These are phyloP conservation scores for Aurelia aurita complex sp. Pacific DNA, from an alignment of 30 jellyfish, hydroid and myxozoan species.

Conservation along the genomic window DNA sequence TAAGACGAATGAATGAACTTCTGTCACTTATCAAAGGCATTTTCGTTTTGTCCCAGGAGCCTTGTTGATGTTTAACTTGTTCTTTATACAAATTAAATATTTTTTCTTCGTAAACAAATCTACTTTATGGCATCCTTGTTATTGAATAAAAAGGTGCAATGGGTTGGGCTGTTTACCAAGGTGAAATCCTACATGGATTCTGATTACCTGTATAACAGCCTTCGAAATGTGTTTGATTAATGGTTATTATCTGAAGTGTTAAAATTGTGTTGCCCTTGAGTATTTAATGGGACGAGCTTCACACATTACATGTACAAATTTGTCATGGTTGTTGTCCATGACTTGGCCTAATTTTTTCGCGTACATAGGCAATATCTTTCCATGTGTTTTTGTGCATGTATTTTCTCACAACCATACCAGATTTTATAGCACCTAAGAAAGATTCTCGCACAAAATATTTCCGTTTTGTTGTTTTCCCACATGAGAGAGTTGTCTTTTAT, in stretches of 20 bases:
- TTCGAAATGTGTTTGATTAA: slow-evolving; percentile 2
- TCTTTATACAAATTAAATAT: too few relatives aligned
- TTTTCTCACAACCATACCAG: too few relatives aligned
- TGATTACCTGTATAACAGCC: background rate
- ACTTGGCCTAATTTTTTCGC: background rate
- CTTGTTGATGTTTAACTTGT: too few relatives aligned
- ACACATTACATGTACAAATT: slow-evolving; percentile 4
- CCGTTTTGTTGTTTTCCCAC: too few relatives aligned
- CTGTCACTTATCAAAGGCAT: too few relatives aligned
- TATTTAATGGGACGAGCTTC: slow-evolving; percentile 12
- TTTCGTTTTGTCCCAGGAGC: too few relatives aligned
- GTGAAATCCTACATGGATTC: background rate
- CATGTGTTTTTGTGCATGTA: too few relatives aligned
- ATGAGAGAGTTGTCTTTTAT: too few relatives aligned
- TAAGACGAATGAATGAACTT: too few relatives aligned
- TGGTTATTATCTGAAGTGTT: background rate
- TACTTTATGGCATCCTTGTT: slow-evolving; percentile 22
- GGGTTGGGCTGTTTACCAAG: slow-evolving; percentile 18
- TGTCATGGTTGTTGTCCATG: background rate
- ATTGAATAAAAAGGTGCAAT: background rate
- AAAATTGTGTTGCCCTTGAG: slow-evolving; percentile 15
- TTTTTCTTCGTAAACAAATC: background rate
- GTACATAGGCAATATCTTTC: background rate
- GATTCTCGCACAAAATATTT: too few relatives aligned
- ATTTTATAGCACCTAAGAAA: too few relatives aligned